Conservation (phyloP, 2,113 vertebrate species). For the Gallinago undulata region DNA sequence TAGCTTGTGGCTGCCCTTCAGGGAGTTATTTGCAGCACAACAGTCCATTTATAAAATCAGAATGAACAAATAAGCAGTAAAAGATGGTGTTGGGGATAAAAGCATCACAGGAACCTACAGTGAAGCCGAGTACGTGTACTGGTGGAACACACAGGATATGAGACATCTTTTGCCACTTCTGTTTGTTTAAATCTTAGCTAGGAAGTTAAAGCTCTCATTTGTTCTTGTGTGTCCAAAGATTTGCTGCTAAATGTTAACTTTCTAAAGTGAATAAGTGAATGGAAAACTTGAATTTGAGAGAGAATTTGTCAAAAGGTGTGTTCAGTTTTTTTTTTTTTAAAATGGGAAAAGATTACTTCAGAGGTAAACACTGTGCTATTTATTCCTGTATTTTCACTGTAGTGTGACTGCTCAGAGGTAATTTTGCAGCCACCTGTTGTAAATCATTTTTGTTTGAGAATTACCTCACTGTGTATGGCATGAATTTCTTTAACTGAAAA, state of each 20-base stretch:
- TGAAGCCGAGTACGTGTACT: background rate
- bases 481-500: background rate
- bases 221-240: background rate
- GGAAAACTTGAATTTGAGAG: conserved; percentile 17
- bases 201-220: background rate
- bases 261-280: background rate
- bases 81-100: background rate
- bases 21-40: background rate
- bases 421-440: background rate
- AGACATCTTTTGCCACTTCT: conserved; percentile 28
- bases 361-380: conserved; percentile 12
- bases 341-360: conserved; percentile 6
- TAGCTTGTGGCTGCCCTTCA: background rate
- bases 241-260: background rate
- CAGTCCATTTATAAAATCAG: conserved; percentile 27
- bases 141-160: background rate
- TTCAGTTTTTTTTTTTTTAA: background rate
- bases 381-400: background rate
- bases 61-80: background rate
- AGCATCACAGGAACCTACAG: conserved; percentile 11
- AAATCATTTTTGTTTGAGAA: background rate
- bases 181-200: conserved; percentile 34
- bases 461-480: background rate
- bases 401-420: background rate
- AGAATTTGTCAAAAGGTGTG: conserved; percentile 25